Percentiles rank a stretch among this genome's conserved stretches.
phyloP scores from a whole-genome alignment of 2,888 invertebrate species.

The Diaprepes abbreviatus region DNA sequence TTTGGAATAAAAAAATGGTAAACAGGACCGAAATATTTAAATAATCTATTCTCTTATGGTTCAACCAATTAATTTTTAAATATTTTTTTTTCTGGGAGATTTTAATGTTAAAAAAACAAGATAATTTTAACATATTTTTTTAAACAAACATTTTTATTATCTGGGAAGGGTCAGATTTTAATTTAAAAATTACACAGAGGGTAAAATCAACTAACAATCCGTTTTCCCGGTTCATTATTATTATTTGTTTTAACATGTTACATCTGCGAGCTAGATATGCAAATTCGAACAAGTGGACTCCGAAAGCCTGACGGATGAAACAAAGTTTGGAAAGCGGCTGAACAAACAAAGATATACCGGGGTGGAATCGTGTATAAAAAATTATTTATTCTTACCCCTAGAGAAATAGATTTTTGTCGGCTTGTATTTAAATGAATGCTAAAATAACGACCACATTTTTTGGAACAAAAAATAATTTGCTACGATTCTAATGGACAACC shows the following conservation, averaged over 20 bases:
- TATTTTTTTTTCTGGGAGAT: too few relatives aligned
- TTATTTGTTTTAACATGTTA: constrained; percentile 44
- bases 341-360: constrained; percentile 43
- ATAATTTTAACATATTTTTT: too few relatives aligned
- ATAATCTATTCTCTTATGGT: too few relatives aligned
- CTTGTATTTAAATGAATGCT: too few relatives aligned
- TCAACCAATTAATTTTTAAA: too few relatives aligned
- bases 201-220: constrained; percentile 28
- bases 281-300: constrained; percentile 28
- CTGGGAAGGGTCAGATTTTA: constrained; percentile 24
- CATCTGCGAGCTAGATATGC: constrained; percentile 37
- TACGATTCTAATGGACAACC: too few relatives aligned
- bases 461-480: constrained; percentile 5
- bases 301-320: constrained; percentile 33
- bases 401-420: too few relatives aligned
- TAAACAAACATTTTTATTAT: background rate
- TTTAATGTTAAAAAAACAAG: too few relatives aligned
- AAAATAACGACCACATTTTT: too few relatives aligned
- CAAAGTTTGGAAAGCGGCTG: constrained; percentile 34
- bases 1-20: too few relatives aligned
- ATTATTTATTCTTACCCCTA: too few relatives aligned
- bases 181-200: constrained; percentile 33
- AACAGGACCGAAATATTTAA: too few relatives aligned
- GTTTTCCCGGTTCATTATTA: constrained; percentile 28
- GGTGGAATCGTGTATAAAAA: background rate